Conservation (phyloP, 2,888 invertebrate species). For the Drosophila gaucha region DNA sequence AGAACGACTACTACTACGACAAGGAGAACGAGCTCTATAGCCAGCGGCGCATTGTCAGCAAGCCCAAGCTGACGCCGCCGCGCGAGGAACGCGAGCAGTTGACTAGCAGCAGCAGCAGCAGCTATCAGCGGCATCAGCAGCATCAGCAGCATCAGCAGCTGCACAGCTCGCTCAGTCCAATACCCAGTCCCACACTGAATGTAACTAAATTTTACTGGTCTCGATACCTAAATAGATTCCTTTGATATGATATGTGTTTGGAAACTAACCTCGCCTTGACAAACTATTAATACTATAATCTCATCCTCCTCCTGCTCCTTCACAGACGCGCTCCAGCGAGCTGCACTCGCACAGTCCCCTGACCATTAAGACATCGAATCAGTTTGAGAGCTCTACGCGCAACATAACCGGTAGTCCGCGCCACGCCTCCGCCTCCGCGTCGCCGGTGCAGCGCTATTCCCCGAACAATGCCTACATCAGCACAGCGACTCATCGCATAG, state of each 20-base stretch:
- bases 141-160: constrained; percentile 56
- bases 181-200: constrained; percentile 84
- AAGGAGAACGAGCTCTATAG: constrained; percentile 84
- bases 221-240: constrained; percentile 11
- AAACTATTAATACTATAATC: constrained; percentile 2
- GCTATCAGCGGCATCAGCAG: constrained; percentile 48
- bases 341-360: constrained; percentile 83
- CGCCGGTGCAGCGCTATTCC: constrained; percentile 84
- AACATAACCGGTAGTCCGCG: constrained; percentile 82
- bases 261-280: neutral
- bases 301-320: neutral
- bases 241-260: constrained; percentile 2
- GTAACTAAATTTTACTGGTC: constrained; percentile 80
- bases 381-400: constrained; percentile 81
- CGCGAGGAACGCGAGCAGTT: constrained; percentile 81
- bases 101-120: constrained; percentile 42
- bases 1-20: constrained; percentile 84
- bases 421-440: constrained; percentile 82
- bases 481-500: constrained; percentile 85
- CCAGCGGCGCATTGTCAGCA: constrained; percentile 74
- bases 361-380: constrained; percentile 84
- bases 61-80: constrained; percentile 81
- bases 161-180: constrained; percentile 80
- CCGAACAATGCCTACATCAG: constrained; percentile 86
- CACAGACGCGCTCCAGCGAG: constrained; percentile 83